phyloP scores from a whole-genome alignment of 2,797 vertebrate species.

The Lutjanus campechanus region DNA sequence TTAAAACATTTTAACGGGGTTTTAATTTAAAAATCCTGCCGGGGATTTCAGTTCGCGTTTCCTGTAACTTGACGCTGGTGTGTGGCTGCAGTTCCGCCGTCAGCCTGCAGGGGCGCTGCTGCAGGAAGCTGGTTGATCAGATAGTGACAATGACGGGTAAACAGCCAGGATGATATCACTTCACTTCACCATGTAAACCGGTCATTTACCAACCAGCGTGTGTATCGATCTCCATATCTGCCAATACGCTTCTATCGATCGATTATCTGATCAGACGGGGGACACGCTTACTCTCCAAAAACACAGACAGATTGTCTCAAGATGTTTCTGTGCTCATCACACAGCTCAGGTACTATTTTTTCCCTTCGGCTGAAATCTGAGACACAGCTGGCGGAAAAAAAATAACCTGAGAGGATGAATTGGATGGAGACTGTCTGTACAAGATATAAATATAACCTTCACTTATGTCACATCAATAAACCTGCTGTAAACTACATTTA shows the following conservation, averaged over 20 bases:
- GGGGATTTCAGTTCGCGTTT: not conserved
- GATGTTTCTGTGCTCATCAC: constrained; percentile 49
- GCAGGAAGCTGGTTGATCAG: constrained; percentile 83
- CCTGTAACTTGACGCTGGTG: constrained; percentile 48
- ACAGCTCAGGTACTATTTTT: constrained; percentile 44
- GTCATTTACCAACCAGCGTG: constrained; percentile 8
- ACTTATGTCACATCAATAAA: constrained; percentile 31
- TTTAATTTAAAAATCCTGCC: constrained; percentile 45
- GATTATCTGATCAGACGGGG: not conserved
- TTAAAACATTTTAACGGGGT: not conserved
- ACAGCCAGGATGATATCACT: constrained; percentile 76
- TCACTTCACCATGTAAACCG: constrained; percentile 57
- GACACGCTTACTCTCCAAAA: not conserved
- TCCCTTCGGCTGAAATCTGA: constrained; percentile 57
- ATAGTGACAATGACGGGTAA: constrained; percentile 82
- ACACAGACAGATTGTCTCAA: constrained; percentile 28
- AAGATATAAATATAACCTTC: constrained; percentile 40
- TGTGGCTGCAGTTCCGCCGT: constrained; percentile 74
- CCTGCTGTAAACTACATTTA: constrained; percentile 18
- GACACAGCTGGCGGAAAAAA: constrained; percentile 38
- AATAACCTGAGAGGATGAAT: constrained; percentile 38
- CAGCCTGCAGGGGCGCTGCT: constrained; percentile 84
- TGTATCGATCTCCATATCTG: constrained; percentile 14
- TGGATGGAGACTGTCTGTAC: constrained; percentile 35
- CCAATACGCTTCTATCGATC: not conserved